These are phyloP conservation scores for Lutjanus erythropterus DNA, from an alignment of 2,113 vertebrate species.

Conservation along the genomic window DNA sequence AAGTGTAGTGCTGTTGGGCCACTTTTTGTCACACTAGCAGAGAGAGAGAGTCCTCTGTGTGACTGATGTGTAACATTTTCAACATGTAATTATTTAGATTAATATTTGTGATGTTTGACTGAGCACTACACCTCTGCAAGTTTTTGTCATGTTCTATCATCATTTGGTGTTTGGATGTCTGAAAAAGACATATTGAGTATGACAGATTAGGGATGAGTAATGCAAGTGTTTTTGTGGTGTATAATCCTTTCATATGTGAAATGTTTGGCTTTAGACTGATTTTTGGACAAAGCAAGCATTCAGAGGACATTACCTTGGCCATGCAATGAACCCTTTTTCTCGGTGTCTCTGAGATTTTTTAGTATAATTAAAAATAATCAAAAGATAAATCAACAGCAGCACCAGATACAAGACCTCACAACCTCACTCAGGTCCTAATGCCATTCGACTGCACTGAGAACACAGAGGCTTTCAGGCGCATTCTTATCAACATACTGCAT, in stretches of 20 bases:
- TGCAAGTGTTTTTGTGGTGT: not conserved
- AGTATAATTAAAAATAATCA: not conserved
- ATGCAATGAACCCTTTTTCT: not conserved
- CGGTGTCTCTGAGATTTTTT: not conserved
- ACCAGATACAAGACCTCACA: not conserved
- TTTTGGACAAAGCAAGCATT: not conserved
- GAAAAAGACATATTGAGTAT: not conserved
- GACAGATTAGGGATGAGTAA: not conserved
- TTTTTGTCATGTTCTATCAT: not conserved
- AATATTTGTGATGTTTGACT: too few species aligned
- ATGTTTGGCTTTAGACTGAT: not conserved
- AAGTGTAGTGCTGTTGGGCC: too few species aligned
- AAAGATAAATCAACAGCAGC: not conserved
- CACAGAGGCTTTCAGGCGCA: not conserved
- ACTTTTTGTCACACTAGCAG: too few species aligned
- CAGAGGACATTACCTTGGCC: too few species aligned
- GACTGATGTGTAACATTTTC: too few species aligned
- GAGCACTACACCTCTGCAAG: not conserved
- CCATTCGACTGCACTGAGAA: not conserved
- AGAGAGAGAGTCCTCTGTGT: too few species aligned
- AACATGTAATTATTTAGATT: too few species aligned
- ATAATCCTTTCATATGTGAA: not conserved
- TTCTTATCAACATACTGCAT: slow-evolving; percentile 2
- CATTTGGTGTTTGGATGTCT: not conserved
- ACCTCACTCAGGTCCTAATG: not conserved